Percentiles rank a stretch among this genome's conserved stretches.
phyloP scores from a whole-genome alignment of 1,140 invertebrate genomes.

The Ruditapes philippinarum region DNA sequence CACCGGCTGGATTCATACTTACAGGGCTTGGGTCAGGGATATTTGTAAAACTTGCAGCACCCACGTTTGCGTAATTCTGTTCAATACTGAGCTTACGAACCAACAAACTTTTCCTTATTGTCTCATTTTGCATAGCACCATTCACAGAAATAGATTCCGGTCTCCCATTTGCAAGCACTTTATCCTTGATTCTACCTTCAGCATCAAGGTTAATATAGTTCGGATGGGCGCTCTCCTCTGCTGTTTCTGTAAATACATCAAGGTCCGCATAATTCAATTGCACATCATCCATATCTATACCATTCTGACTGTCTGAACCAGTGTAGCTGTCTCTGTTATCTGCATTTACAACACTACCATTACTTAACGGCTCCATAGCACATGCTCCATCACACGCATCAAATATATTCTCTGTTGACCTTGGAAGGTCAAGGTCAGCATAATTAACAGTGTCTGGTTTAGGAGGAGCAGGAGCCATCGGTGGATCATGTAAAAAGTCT shows the following conservation, averaged over 20 bases:
- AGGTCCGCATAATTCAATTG: slow-evolving; percentile 70
- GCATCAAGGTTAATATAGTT: slow-evolving; percentile 78
- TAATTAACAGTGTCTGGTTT: slow-evolving; percentile 76
- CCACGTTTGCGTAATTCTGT: slow-evolving; percentile 77
- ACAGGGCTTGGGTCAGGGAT: slow-evolving; percentile 16
- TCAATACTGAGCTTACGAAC: slow-evolving; percentile 55
- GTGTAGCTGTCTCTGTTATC: background rate
- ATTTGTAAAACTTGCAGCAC: slow-evolving; percentile 21
- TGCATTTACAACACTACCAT: background rate
- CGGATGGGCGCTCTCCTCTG: slow-evolving; percentile 55
- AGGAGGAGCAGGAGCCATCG: slow-evolving; percentile 41
- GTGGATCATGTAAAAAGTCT: slow-evolving; percentile 75
- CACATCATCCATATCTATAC: slow-evolving; percentile 59
- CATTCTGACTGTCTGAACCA: slow-evolving; percentile 38
- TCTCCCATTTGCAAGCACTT: slow-evolving; percentile 13
- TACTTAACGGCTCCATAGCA: slow-evolving; percentile 46
- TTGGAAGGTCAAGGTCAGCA: slow-evolving; percentile 79
- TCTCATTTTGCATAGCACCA: slow-evolving; percentile 13
- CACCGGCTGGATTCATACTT: slow-evolving; percentile 21
- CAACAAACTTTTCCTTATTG: background rate
- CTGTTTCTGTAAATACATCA: slow-evolving; percentile 61
- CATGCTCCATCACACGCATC: slow-evolving; percentile 52
- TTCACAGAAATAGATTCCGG: background rate
- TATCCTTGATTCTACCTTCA: slow-evolving; percentile 59
- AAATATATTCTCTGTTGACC: slow-evolving; percentile 74